These are phyloP conservation scores for Lithobates pipiens DNA, from an alignment of 2,797 vertebrate genomes.

Conservation along the genomic window DNA sequence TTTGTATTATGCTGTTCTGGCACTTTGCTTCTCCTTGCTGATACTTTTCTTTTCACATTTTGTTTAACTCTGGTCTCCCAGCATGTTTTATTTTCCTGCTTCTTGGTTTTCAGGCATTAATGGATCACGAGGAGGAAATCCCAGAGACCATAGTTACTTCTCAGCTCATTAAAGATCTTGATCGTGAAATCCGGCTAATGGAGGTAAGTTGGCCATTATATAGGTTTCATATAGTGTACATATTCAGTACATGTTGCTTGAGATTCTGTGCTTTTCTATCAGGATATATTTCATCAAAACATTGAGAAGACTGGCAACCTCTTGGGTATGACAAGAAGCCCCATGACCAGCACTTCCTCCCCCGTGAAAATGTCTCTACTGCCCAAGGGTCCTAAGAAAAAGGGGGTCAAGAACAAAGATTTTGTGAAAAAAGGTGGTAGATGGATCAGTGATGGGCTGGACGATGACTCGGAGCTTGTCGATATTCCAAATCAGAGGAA, in stretches of 20 bases:
- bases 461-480: slow-evolving; percentile 80
- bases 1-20: too few species aligned
- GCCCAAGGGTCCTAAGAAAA: slow-evolving; percentile 85
- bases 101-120: slow-evolving; percentile 77
- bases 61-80: too few species aligned
- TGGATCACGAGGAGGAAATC: slow-evolving; percentile 90
- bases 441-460: slow-evolving; percentile 76
- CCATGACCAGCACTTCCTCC: slow-evolving; percentile 76
- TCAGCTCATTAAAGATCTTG: slow-evolving; percentile 89
- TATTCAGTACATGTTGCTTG: background rate
- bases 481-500: slow-evolving; percentile 86
- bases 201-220: slow-evolving; percentile 77
- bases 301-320: slow-evolving; percentile 84
- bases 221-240: background rate
- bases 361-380: slow-evolving; percentile 75
- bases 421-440: slow-evolving; percentile 82
- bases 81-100: too few species aligned
- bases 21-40: too few species aligned
- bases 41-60: too few species aligned
- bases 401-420: slow-evolving; percentile 84
- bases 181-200: slow-evolving; percentile 91
- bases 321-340: slow-evolving; percentile 78
- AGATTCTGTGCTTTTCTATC: slow-evolving; percentile 36
- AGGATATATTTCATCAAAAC: slow-evolving; percentile 94
- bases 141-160: slow-evolving; percentile 90